These are phyloP conservation scores for Alosa alosa DNA, from an alignment of 2,113 vertebrate species.

Conservation along the genomic window DNA sequence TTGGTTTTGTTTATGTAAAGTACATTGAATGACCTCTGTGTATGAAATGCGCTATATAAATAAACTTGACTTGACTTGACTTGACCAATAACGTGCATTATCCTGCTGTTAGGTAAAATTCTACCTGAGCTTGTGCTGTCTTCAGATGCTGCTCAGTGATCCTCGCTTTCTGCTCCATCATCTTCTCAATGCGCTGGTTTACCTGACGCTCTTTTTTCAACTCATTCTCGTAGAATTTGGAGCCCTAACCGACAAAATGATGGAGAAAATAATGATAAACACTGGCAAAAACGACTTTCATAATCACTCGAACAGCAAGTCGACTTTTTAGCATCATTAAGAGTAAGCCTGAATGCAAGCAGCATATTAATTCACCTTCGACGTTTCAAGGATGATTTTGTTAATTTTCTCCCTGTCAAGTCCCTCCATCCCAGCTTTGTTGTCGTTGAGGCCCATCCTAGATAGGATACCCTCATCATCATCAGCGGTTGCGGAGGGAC, in stretches of 20 bases:
- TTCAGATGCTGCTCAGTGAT: conserved; percentile 82
- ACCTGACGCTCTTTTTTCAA: conserved; percentile 92
- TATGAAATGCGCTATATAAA: too few species aligned
- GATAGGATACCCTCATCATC: conserved; percentile 75
- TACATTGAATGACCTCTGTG: too few species aligned
- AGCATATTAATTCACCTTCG: conserved; percentile 76
- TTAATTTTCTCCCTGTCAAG: conserved; percentile 97
- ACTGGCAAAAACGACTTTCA: too few species aligned
- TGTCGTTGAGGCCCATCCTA: conserved; percentile 94
- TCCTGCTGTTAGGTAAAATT: not conserved
- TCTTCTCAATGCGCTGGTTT: conserved; percentile 90
- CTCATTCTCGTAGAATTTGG: conserved; percentile 93
- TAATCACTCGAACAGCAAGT: too few species aligned
- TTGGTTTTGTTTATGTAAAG: too few species aligned
- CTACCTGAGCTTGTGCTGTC: conserved; percentile 86
- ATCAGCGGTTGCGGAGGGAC: conserved; percentile 25
- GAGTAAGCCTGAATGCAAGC: not conserved
- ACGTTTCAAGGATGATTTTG: conserved; percentile 93
- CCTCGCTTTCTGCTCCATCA: conserved; percentile 83
- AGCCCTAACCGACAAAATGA: conserved; percentile 74
- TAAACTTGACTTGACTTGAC: too few species aligned
- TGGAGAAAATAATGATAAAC: not conserved
- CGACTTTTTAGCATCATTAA: not conserved
- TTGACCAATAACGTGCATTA: not conserved
- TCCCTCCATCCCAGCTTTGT: conserved; percentile 98